Percentiles rank a stretch among this genome's conserved stretches.
These are phyloP conservation scores for Helicolenus hilgendorfi DNA, from an alignment of 2,797 vertebrate genomes.

Conservation along the genomic window DNA sequence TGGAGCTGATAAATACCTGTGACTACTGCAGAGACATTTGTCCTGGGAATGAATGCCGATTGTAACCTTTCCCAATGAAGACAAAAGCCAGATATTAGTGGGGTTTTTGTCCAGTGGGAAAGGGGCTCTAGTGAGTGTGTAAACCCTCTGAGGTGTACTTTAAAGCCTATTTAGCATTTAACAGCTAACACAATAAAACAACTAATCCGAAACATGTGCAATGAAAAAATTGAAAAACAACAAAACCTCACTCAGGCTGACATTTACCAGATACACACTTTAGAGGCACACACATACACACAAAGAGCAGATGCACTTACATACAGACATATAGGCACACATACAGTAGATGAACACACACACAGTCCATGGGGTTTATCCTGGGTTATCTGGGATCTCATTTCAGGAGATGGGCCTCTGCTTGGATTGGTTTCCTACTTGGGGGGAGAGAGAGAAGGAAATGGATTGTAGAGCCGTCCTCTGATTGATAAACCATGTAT, in stretches of 20 bases:
- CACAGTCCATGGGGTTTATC: not conserved
- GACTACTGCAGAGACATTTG: not conserved
- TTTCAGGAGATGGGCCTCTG: constrained; percentile 42
- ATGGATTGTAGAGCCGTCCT: not conserved
- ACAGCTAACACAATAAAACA: not conserved
- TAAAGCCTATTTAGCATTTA: constrained; percentile 13
- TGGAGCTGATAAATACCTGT: not conserved
- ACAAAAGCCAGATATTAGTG: not conserved
- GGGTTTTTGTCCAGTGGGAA: not conserved
- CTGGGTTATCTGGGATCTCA: constrained; percentile 14
- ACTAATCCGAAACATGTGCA: not conserved
- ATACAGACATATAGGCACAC: not conserved
- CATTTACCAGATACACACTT: not conserved
- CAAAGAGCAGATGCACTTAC: not conserved
- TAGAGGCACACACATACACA: not conserved
- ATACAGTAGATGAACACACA: constrained; percentile 4
- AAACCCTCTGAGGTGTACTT: not conserved
- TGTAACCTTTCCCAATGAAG: not conserved
- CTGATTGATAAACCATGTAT: constrained; percentile 56
- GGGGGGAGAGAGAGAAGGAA: constrained; percentile 7
- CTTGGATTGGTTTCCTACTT: constrained; percentile 26
- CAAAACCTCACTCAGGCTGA: not conserved
- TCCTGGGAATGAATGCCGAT: not conserved
- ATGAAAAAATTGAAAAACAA: not conserved
- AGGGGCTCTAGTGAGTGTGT: not conserved